phyloP scores from a whole-genome alignment of 1,140 invertebrate genomes.

The Callitettix versicolor region DNA sequence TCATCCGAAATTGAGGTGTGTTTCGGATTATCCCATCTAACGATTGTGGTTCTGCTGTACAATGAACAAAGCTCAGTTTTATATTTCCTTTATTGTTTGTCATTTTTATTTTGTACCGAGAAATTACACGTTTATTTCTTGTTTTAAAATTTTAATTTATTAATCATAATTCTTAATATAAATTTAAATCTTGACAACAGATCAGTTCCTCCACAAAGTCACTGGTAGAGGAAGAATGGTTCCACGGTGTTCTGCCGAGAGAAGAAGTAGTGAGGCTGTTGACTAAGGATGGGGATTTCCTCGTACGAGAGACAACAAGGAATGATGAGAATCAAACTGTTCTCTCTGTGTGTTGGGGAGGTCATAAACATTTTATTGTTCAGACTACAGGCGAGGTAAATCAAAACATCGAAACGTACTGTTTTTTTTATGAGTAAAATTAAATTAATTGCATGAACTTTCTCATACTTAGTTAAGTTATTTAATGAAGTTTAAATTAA shows the following conservation, averaged over 20 bases:
- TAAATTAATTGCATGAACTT: too few relatives aligned
- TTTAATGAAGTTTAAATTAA: too few relatives aligned
- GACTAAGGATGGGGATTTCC: slow-evolving; percentile 81
- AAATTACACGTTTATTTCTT: not conserved
- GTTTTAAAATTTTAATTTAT: not conserved
- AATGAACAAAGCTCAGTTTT: too few relatives aligned
- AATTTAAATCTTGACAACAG: too few relatives aligned
- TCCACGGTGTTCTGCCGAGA: slow-evolving; percentile 89
- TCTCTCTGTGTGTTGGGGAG: slow-evolving; percentile 89
- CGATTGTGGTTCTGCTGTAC: too few relatives aligned
- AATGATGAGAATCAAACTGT: slow-evolving; percentile 89
- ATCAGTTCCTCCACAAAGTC: slow-evolving; percentile 25
- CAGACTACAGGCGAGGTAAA: slow-evolving; percentile 80
- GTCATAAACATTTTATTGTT: slow-evolving; percentile 94
- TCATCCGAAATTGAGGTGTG: too few relatives aligned
- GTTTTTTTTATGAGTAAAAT: too few relatives aligned
- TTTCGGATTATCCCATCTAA: too few relatives aligned
- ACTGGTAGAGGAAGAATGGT: slow-evolving; percentile 88
- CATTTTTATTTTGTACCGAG: not conserved
- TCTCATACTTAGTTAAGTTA: too few relatives aligned
- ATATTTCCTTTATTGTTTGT: not conserved
- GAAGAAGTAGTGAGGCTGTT: slow-evolving; percentile 90
- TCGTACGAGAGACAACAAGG: slow-evolving; percentile 88
- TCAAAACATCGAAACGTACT: too few relatives aligned
- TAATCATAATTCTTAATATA: too few relatives aligned